phyloP scores from a whole-genome alignment of 2,113 vertebrate species.

The Stegastes partitus region DNA sequence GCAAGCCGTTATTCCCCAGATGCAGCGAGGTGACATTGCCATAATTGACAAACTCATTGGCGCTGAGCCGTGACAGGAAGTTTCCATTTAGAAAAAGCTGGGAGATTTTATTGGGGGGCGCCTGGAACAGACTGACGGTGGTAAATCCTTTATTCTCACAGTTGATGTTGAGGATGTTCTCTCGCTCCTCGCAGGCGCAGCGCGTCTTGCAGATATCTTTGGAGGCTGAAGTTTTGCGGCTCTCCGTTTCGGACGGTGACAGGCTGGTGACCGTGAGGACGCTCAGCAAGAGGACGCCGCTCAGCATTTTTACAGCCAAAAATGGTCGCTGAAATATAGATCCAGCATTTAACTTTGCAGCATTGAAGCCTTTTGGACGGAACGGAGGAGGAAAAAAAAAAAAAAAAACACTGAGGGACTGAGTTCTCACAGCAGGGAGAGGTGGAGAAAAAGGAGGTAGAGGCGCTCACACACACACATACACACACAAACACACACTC shows the following conservation, averaged over 20 bases:
- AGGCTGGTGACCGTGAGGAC: constrained; percentile 93
- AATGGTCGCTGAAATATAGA: constrained; percentile 68
- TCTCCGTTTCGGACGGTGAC: constrained; percentile 89
- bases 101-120: constrained; percentile 93
- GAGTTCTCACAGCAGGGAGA: constrained; percentile 51
- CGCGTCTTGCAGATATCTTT: constrained; percentile 98
- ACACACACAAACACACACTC: constrained; percentile 29
- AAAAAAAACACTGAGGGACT: constrained; percentile 14
- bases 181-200: constrained; percentile 96
- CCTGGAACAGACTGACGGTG: constrained; percentile 90
- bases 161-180: constrained; percentile 96
- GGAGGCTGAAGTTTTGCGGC: constrained; percentile 92
- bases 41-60: constrained; percentile 96
- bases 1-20: constrained; percentile 96
- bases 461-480: constrained; percentile 38
- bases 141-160: constrained; percentile 99
- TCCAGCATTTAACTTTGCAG: constrained; percentile 79
- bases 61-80: constrained; percentile 91
- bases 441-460: constrained; percentile 24
- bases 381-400: not conserved
- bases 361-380: constrained; percentile 41
- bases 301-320: constrained; percentile 93
- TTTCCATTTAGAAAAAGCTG: constrained; percentile 98
- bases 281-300: constrained; percentile 93
- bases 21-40: constrained; percentile 96